phyloP scores from a whole-genome alignment of 2,113 vertebrate genomes.

The Oreotrochilus melanogaster region DNA sequence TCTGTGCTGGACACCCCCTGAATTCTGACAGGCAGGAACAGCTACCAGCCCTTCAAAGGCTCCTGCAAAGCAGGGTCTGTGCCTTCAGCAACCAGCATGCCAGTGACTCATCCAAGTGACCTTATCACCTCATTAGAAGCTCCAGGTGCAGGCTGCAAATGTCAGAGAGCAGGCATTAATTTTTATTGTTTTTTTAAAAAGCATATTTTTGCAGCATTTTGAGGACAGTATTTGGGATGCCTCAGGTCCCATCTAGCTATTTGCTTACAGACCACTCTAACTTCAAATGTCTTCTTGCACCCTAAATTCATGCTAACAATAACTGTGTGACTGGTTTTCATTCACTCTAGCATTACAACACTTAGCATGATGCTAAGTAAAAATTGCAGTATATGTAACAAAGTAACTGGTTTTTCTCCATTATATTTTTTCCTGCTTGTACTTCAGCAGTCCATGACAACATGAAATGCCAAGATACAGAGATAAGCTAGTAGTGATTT shows the following conservation, averaged over 20 bases:
- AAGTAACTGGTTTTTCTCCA: not conserved
- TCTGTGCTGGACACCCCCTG: not conserved
- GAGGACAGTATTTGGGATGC: slow-evolving; percentile 50
- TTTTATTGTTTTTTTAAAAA: slow-evolving; percentile 5
- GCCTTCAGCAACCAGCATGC: slow-evolving; percentile 55
- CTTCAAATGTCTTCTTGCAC: not conserved
- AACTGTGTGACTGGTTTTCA: not conserved
- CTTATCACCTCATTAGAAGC: slow-evolving; percentile 78
- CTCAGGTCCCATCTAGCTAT: not conserved
- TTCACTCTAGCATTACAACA: not conserved
- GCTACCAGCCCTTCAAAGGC: slow-evolving; percentile 75
- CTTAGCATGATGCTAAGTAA: not conserved
- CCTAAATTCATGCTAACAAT: not conserved
- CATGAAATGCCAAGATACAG: not conserved
- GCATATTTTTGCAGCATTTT: slow-evolving; percentile 45
- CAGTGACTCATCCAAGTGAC: slow-evolving; percentile 73
- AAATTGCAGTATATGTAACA: not conserved
- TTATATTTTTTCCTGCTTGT: not conserved
- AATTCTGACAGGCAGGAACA: slow-evolving; percentile 54
- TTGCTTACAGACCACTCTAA: not conserved
- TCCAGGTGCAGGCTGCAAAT: slow-evolving; percentile 72
- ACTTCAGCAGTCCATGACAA: not conserved
- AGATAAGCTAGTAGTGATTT: not conserved
- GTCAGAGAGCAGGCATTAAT: slow-evolving; percentile 65
- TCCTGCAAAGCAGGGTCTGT: slow-evolving; percentile 29